Conservation (phyloP, 2,113 vertebrate species). For the Sceloporus tristichus region DNA sequence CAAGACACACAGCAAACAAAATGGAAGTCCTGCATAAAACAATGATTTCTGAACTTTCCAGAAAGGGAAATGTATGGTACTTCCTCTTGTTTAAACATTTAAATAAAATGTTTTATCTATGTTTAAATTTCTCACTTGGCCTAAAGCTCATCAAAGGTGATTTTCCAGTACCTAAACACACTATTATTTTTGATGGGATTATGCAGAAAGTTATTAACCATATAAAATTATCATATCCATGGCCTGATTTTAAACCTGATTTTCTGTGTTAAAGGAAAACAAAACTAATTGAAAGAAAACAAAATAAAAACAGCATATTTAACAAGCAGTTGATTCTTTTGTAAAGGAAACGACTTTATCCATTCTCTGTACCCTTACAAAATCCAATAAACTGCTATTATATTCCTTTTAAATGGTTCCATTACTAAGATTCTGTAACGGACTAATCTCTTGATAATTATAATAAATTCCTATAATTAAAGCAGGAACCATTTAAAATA, state of each 20-base stretch:
- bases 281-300: constrained; percentile 65
- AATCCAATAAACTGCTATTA: constrained; percentile 94
- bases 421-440: constrained; percentile 85
- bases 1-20: neutral
- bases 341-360: constrained; percentile 77
- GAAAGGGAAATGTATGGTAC: neutral
- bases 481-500: constrained; percentile 87
- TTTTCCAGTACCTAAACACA: neutral
- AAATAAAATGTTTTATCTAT: neutral
- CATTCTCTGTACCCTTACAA: constrained; percentile 75
- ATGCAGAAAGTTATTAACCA: neutral
- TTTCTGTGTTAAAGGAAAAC: constrained; percentile 29
- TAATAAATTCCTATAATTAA: constrained; percentile 95
- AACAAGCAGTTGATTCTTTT: constrained; percentile 69
- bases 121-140: neutral
- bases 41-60: neutral
- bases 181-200: constrained; percentile 14
- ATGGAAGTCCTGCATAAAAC: neutral
- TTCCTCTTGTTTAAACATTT: neutral
- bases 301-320: constrained; percentile 67
- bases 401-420: constrained; percentile 90
- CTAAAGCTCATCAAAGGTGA: neutral
- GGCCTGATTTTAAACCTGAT: constrained; percentile 13
- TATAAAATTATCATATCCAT: constrained; percentile 43
- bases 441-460: constrained; percentile 91